Conservation (phyloP, 30 jellyfish, hydroid and myxozoan genomes). For the Clytia hemisphaerica region DNA sequence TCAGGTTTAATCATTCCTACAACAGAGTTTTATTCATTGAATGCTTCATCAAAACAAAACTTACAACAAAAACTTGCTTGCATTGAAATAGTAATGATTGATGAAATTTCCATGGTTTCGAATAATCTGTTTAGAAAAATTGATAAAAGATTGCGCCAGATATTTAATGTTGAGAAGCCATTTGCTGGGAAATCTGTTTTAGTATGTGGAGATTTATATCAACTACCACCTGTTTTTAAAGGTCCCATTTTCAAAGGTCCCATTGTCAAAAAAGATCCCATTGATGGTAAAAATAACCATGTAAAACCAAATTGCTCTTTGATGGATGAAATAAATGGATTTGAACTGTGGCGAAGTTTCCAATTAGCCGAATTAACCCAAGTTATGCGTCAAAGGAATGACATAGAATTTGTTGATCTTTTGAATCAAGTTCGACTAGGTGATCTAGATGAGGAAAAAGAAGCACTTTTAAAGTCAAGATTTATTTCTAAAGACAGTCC, state of each 20-base stretch:
- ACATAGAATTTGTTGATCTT: background rate
- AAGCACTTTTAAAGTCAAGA: background rate
- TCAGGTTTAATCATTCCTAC: constrained; percentile 2
- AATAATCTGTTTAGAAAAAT: background rate
- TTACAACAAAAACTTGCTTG: background rate
- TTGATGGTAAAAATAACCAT: no score
- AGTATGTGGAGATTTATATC: background rate
- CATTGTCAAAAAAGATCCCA: no score
- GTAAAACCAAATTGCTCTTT: no score
- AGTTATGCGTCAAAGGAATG: background rate
- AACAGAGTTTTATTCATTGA: background rate
- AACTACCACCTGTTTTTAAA: constrained; percentile 5
- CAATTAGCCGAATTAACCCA: background rate
- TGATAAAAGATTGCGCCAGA: no score
- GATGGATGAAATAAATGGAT: no score
- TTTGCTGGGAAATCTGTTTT: no score
- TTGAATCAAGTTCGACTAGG: background rate
- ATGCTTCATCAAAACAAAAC: no score
- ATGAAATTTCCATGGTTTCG: constrained; percentile 12
- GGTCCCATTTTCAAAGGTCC: background rate
- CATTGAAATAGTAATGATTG: background rate
- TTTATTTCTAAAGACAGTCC: background rate
- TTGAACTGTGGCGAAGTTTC: no score
- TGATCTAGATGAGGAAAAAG: no score
- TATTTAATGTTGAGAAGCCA: constrained; percentile 1